Conservation (phyloP, 1,140 invertebrate genomes). For the Ips typographus region DNA sequence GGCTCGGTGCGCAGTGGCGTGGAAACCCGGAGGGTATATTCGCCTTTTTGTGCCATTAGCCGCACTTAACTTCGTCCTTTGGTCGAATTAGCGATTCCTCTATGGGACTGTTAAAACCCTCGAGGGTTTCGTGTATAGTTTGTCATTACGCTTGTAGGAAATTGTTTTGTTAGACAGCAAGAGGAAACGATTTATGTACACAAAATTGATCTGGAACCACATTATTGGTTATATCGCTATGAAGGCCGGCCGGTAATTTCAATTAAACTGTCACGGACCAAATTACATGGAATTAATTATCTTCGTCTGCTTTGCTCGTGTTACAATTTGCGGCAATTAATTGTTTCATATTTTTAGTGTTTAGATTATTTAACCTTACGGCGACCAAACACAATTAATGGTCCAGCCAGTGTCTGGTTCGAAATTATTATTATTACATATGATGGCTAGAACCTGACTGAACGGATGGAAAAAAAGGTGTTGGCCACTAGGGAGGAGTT, state of each 20-base stretch:
- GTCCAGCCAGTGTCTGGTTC: constrained; percentile 4
- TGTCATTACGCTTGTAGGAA: too few species aligned
- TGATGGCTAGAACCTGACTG: neutral
- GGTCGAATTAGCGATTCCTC: neutral
- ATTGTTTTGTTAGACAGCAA: neutral
- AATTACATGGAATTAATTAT: constrained; percentile 23
- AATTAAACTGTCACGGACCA: constrained; percentile 22
- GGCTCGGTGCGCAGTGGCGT: constrained; percentile 7
- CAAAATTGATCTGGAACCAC: neutral
- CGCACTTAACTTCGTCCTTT: constrained; percentile 20
- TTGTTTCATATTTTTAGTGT: constrained; percentile 24
- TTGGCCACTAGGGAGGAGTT: too few species aligned
- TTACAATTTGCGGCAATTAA: constrained; percentile 18
- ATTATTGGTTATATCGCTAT: neutral
- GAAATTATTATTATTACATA: constrained; percentile 4
- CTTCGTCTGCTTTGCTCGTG: constrained; percentile 17
- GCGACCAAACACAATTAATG: constrained; percentile 9
- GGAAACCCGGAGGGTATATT: constrained; percentile 12
- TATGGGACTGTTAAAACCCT: too few species aligned
- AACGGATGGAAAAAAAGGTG: neutral
- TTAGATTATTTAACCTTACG: constrained; percentile 20
- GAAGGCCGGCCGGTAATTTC: constrained; percentile 10
- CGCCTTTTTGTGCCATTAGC: constrained; percentile 16
- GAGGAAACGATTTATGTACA: neutral
- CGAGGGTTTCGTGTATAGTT: too few species aligned